A percentile compares a stretch with the other conserved stretches of the same genome.
phyloP scores from a whole-genome alignment of 1,140 invertebrate species.

The Cyrtorhinus lividipennis region DNA sequence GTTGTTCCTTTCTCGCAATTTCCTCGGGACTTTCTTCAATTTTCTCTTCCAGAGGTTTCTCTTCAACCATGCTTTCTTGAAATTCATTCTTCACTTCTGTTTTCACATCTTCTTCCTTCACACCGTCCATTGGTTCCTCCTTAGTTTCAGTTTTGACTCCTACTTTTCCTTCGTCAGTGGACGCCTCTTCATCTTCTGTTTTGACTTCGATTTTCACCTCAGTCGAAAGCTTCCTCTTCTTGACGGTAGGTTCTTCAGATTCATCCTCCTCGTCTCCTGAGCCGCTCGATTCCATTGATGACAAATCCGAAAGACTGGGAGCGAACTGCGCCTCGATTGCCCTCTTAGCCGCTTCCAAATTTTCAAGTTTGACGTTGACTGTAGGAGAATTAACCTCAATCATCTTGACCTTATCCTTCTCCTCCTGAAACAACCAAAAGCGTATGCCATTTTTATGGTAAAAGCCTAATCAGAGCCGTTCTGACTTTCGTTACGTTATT shows the following conservation, averaged over 20 bases:
- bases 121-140: neutral
- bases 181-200: neutral
- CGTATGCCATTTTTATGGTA: no score
- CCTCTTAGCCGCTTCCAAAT: neutral
- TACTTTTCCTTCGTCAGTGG: slow-evolving; percentile 29
- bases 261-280: neutral
- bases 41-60: neutral
- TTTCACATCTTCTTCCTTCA: neutral
- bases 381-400: neutral
- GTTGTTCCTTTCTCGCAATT: neutral
- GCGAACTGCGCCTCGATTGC: neutral
- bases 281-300: neutral
- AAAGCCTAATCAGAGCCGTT: no score
- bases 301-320: neutral
- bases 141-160: slow-evolving; percentile 24
- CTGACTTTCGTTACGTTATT: no score
- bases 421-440: slow-evolving; percentile 14
- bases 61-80: neutral
- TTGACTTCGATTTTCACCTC: neutral
- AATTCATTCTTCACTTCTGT: neutral
- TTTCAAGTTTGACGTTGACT: neutral
- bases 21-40: neutral
- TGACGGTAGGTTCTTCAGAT: neutral
- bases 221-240: neutral
- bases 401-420: slow-evolving; percentile 7